Conservation (phyloP, 2,113 vertebrate genomes). For the Trochalopteron elliotii region DNA sequence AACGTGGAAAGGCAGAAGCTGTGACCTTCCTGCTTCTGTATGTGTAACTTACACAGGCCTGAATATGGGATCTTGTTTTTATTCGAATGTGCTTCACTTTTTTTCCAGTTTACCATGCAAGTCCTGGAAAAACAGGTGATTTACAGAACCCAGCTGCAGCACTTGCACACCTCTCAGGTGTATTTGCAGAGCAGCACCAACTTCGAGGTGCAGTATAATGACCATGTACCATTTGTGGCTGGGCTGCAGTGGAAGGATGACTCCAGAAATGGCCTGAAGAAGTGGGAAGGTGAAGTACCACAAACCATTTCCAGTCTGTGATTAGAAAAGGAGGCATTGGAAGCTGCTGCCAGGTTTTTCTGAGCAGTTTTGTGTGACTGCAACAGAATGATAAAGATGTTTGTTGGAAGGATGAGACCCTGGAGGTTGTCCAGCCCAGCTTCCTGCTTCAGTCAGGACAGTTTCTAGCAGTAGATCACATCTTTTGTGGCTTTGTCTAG, state of each 20-base stretch:
- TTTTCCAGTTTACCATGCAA: conserved; percentile 78
- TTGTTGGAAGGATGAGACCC: not conserved
- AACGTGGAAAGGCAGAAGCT: not conserved
- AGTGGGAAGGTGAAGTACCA: conserved; percentile 80
- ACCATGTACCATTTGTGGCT: conserved; percentile 74
- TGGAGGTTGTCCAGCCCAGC: not conserved
- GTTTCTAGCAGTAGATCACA: not conserved
- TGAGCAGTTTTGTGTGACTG: not conserved
- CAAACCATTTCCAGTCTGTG: not conserved
- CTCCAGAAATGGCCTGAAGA: conserved; percentile 64
- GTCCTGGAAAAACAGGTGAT: conserved; percentile 80
- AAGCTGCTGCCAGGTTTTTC: not conserved
- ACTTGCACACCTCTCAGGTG: conserved; percentile 60
- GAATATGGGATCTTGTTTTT: not conserved
- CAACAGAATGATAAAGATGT: not conserved
- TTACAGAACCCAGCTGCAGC: conserved; percentile 78
- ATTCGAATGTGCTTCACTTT: not conserved
- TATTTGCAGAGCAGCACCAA: conserved; percentile 81
- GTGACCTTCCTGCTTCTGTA: not conserved
- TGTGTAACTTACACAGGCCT: not conserved
- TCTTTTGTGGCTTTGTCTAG: not conserved
- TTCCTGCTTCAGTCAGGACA: not conserved
- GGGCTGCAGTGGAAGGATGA: conserved; percentile 81
- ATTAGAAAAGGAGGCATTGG: not conserved
- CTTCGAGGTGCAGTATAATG: conserved; percentile 80